A percentile compares a stretch with the other conserved stretches of the same genome.
phyloP scores from a whole-genome alignment of 1,140 invertebrate species.

The Laodelphax striatellus region DNA sequence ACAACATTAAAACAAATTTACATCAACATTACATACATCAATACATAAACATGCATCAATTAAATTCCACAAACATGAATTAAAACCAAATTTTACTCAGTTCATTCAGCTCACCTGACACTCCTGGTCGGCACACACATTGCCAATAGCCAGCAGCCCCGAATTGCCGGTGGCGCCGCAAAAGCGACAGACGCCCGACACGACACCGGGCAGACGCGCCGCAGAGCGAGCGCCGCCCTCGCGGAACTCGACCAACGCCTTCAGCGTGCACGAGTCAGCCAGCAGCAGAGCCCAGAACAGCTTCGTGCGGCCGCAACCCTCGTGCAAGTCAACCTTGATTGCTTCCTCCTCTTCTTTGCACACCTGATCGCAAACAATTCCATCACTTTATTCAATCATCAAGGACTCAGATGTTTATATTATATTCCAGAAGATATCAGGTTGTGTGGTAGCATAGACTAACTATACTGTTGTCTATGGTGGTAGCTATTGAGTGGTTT shows the following conservation, averaged over 20 bases:
- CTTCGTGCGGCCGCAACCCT: constrained; percentile 90
- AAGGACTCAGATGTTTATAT: too few species aligned
- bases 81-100: too few species aligned
- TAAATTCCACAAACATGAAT: too few species aligned
- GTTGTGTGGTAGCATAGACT: too few species aligned
- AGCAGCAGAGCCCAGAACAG: constrained; percentile 88
- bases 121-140: constrained; percentile 86
- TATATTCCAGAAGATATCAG: too few species aligned
- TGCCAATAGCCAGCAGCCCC: constrained; percentile 78
- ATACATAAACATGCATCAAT: too few species aligned
- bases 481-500: too few species aligned
- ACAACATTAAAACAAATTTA: too few species aligned
- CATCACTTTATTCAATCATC: too few species aligned
- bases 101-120: constrained; percentile 76
- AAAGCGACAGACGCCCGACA: constrained; percentile 73
- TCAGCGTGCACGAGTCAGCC: constrained; percentile 84
- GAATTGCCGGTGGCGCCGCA: constrained; percentile 76
- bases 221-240: constrained; percentile 35
- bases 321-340: constrained; percentile 86
- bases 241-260: constrained; percentile 88
- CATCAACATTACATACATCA: too few species aligned
- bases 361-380: constrained; percentile 34
- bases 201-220: constrained; percentile 30
- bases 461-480: too few species aligned
- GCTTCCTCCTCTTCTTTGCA: constrained; percentile 95